Conservation (phyloP, 2,888 invertebrate species). For the Norana najaformis region DNA sequence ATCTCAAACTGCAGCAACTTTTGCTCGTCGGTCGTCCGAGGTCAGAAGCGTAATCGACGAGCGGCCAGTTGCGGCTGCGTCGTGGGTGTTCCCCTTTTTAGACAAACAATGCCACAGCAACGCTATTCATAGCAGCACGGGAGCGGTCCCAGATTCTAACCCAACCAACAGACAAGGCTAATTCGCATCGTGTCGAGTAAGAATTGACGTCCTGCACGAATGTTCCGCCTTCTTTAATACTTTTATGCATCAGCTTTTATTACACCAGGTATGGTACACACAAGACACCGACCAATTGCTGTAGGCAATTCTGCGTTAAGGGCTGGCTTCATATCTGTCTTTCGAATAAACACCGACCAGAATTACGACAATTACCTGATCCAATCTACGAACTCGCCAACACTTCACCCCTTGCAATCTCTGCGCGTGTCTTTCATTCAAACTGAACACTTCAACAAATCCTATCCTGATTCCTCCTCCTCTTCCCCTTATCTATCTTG, state of each 20-base stretch:
- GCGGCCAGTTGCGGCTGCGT: neutral
- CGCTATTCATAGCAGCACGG: neutral
- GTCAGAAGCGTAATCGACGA: neutral
- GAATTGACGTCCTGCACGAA: neutral
- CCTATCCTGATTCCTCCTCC: no score
- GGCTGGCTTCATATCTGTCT: no score
- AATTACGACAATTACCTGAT: no score
- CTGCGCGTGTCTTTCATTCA: no score
- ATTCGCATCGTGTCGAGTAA: neutral
- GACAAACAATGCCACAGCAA: neutral
- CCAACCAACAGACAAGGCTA: neutral
- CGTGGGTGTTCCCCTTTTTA: slow-evolving; percentile 1
- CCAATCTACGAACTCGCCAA: no score
- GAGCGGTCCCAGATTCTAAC: neutral
- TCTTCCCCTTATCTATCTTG: no score
- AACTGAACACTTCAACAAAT: no score
- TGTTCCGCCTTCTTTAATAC: neutral
- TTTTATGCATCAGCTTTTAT: neutral
- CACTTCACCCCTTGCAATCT: no score
- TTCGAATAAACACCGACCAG: no score
- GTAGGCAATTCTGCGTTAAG: no score
- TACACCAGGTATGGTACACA: no score
- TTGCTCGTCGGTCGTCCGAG: neutral
- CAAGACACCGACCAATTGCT: no score
- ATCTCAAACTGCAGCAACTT: neutral